A percentile compares a stretch with the other conserved stretches of the same genome.
Conservation (phyloP, 1,140 invertebrate species). For the Cydia strobilella region DNA sequence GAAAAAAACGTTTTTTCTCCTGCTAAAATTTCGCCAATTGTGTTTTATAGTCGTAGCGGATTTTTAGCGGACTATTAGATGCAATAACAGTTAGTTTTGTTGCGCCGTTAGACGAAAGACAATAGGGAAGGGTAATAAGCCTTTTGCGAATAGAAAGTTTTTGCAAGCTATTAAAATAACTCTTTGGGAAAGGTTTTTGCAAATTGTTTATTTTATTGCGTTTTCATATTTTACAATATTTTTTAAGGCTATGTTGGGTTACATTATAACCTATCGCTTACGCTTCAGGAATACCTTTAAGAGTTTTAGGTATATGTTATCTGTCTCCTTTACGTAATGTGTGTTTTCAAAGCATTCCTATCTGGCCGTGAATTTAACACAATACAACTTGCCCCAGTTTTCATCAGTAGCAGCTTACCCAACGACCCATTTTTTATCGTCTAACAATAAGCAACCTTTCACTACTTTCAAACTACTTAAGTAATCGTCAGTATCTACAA, state of each 20-base stretch:
- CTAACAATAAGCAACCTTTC: conserved; percentile 17
- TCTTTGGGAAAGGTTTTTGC: conserved; percentile 52
- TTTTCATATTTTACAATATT: not conserved
- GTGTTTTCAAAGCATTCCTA: too few relatives aligned
- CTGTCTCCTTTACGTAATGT: too few relatives aligned
- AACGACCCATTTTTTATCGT: not conserved
- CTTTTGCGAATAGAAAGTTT: conserved; percentile 17
- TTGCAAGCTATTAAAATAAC: conserved; percentile 40
- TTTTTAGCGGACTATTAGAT: conserved; percentile 25
- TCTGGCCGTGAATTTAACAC: not conserved
- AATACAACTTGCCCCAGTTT: not conserved
- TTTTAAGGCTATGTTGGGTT: not conserved
- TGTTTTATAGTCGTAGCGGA: conserved; percentile 26
- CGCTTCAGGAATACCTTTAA: too few relatives aligned
- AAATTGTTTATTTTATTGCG: conserved; percentile 45
- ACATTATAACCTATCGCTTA: not conserved
- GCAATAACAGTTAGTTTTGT: conserved; percentile 22
- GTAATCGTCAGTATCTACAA: conserved; percentile 10
- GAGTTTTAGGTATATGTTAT: too few relatives aligned
- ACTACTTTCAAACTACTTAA: conserved; percentile 25
- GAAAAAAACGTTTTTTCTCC: conserved; percentile 47
- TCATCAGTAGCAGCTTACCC: not conserved
- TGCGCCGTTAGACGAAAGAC: not conserved
- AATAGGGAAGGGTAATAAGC: conserved; percentile 21
- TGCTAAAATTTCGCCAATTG: conserved; percentile 29